phyloP scores from a whole-genome alignment of 2,113 vertebrate species.

The Tinamus guttatus region DNA sequence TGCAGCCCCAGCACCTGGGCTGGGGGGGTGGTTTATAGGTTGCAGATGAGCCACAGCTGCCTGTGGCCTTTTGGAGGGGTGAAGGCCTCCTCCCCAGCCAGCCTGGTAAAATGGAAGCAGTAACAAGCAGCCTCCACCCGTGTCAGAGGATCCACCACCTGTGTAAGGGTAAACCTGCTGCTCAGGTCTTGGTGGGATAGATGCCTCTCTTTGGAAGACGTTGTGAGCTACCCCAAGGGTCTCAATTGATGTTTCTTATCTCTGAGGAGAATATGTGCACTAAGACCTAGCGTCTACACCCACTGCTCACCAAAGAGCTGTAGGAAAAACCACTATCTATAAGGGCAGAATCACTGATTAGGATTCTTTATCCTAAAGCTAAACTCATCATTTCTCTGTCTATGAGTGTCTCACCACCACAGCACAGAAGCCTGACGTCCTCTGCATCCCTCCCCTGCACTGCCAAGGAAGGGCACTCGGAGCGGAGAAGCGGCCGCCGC shows the following conservation, averaged over 20 bases:
- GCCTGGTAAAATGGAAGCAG: neutral
- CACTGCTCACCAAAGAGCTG: neutral
- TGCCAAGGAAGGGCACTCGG: neutral
- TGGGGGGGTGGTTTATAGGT: neutral
- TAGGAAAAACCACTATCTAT: neutral
- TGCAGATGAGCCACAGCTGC: neutral
- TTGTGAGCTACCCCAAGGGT: neutral
- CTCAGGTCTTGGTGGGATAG: neutral
- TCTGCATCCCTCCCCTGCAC: neutral
- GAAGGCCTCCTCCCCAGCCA: neutral
- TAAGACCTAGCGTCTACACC: neutral
- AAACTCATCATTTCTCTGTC: neutral
- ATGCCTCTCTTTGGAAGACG: neutral
- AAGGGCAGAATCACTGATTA: neutral
- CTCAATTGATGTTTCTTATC: neutral
- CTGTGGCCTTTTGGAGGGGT: neutral
- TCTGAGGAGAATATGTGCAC: neutral
- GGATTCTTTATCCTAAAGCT: neutral
- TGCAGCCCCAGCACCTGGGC: rapidly evolving
- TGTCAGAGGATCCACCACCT: neutral
- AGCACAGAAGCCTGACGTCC: neutral
- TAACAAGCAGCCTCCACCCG: neutral
- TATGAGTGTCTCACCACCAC: neutral
- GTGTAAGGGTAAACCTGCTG: neutral
- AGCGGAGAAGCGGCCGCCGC: neutral